These are phyloP conservation scores for Cisticola juncidis DNA, from an alignment of 2,113 vertebrate genomes.

Conservation along the genomic window DNA sequence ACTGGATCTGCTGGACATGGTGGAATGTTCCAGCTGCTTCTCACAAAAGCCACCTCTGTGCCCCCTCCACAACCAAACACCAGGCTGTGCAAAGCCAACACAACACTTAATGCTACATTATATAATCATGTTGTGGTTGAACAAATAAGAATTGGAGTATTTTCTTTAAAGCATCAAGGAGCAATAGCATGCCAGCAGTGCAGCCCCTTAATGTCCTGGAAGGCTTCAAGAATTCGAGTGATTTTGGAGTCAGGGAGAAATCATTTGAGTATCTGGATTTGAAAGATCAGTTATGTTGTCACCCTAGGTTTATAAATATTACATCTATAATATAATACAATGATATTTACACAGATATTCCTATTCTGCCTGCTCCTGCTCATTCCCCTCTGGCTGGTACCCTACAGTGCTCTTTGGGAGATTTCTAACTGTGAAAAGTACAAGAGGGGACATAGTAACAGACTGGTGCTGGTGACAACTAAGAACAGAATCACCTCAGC, in stretches of 20 bases:
- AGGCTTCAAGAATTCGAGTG: neutral
- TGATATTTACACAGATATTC: neutral
- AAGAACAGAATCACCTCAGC: neutral
- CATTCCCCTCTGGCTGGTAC: neutral
- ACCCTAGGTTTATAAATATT: neutral
- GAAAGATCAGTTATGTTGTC: neutral
- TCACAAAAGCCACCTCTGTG: neutral
- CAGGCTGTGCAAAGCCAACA: neutral
- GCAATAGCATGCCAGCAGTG: neutral
- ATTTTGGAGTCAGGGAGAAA: neutral
- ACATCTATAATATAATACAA: neutral
- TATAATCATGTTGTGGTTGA: neutral
- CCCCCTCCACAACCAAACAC: accelerated
- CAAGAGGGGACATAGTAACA: neutral
- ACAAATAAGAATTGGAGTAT: neutral
- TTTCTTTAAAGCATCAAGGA: neutral
- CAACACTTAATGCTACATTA: neutral
- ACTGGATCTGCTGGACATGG: accelerated
- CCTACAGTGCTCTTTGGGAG: neutral
- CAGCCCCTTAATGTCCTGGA: accelerated
- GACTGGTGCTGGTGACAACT: neutral
- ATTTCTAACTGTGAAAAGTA: neutral
- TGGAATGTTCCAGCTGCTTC: neutral
- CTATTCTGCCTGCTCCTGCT: too few species aligned
- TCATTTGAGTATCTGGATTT: neutral